phyloP scores from a whole-genome alignment of 2,888 invertebrate genomes.

The Drosophila infuscata region DNA sequence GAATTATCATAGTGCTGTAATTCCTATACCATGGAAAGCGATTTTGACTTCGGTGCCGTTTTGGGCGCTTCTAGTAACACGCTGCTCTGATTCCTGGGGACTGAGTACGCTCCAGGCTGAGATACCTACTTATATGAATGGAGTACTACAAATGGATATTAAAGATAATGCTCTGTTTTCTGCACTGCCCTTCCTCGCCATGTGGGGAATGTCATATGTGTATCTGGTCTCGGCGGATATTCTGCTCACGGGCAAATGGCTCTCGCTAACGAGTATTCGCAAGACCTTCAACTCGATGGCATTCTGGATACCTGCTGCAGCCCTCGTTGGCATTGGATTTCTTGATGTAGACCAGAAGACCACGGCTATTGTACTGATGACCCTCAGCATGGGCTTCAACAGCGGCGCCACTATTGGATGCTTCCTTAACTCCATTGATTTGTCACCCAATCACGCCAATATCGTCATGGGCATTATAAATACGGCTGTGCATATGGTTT shows the following conservation, averaged over 20 bases:
- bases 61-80: constrained; percentile 86
- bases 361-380: constrained; percentile 86
- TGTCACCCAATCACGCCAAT: constrained; percentile 89
- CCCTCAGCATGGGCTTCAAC: constrained; percentile 86
- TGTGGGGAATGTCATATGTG: constrained; percentile 86
- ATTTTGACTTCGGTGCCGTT: constrained; percentile 88
- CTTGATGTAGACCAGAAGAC: constrained; percentile 83
- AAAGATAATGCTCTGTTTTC: constrained; percentile 86
- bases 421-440: constrained; percentile 87
- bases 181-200: constrained; percentile 86
- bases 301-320: constrained; percentile 86
- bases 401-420: constrained; percentile 84
- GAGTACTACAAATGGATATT: constrained; percentile 87
- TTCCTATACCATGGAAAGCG: constrained; percentile 87
- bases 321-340: constrained; percentile 86
- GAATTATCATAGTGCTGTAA: constrained; percentile 62
- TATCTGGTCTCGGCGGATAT: constrained; percentile 85
- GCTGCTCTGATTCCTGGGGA: constrained; percentile 89
- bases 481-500: constrained; percentile 87
- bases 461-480: constrained; percentile 89
- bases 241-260: constrained; percentile 80
- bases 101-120: constrained; percentile 89
- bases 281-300: constrained; percentile 78
- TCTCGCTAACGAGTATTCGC: constrained; percentile 79
- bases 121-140: constrained; percentile 89